These are phyloP conservation scores for Darevskia nairensis DNA, from an alignment of 2,797 vertebrate genomes.

Conservation along the genomic window DNA sequence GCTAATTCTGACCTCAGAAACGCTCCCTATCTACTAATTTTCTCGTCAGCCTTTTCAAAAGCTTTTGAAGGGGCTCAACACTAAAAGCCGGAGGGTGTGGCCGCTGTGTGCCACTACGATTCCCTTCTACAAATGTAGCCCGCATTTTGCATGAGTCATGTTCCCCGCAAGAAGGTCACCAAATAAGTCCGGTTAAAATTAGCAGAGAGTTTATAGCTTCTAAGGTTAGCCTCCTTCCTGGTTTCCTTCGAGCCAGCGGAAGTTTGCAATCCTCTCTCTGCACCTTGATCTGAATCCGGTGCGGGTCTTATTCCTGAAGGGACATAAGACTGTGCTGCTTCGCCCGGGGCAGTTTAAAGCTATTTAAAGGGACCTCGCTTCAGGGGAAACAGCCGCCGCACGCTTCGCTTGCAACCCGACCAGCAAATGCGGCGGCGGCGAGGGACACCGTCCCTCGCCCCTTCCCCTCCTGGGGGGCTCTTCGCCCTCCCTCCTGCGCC, in stretches of 20 bases:
- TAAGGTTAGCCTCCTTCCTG: background rate
- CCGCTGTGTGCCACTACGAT: background rate
- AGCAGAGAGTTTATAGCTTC: background rate
- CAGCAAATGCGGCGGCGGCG: background rate
- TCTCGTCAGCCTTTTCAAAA: background rate
- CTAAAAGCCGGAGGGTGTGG: background rate
- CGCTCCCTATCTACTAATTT: background rate
- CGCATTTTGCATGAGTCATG: conserved; percentile 2
- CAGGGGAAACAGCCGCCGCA: background rate
- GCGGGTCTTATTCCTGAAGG: background rate
- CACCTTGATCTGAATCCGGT: background rate
- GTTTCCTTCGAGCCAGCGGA: background rate
- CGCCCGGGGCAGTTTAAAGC: too few relatives aligned
- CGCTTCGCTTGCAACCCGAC: background rate
- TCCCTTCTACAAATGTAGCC: background rate
- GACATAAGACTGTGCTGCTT: too few relatives aligned
- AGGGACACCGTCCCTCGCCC: too few relatives aligned
- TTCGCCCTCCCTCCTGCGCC: background rate
- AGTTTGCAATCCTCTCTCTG: background rate
- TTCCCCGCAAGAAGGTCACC: background rate
- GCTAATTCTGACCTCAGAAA: background rate
- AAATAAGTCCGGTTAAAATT: background rate
- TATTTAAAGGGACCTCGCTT: background rate
- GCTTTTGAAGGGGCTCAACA: background rate
- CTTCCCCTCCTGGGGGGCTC: too few relatives aligned